Evolutionary conservation across 1,140 invertebrate species (phyloP), one percentile per base, ranked within the genome.

Genomic region (Wasmannia auropunctata): DNA sequence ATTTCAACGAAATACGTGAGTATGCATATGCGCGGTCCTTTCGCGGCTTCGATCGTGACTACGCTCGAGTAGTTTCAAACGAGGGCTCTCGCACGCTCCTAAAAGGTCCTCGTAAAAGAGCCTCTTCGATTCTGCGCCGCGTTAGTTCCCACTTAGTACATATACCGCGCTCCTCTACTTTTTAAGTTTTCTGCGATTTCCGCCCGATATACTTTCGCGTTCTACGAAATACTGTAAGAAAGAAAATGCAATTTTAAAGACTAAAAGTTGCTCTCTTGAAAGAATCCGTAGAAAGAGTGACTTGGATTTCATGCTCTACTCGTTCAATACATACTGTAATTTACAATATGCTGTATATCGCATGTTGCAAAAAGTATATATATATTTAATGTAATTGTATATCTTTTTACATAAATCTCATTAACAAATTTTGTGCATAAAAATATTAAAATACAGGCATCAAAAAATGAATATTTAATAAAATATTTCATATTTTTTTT

Each of bases 1-100:
- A 99, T 96, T 99, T 99, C 95, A 98, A 99, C 96, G 98, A 99
- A 97, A 98, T 99, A 93, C 99, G 98, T 99, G 97, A 98, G 98
- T 98, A 93, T 92, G 86, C 86, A 86, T 88, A 86, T 89, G 79
- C 87, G 80, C 85, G 88, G 63, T 86, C 85, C 70, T 46, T 83
- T 83, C 67, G 79, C 31, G 65, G 79, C 79, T 81, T 81, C 79
- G 79, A 81, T 72, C 79, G 79, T 51, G 67, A 83, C 67, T 34
- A 74, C 79, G 51, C 79, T 72, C 67, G 67, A 74, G 79, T 60
- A 74, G 67, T 58, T 70, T 83, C 37, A 58, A 83, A 72, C 67
- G 79, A 83, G 67, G 65, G 65, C 65, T 58, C 65, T 81, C 37
- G 11, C 65, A n/a, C 79, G 37, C 28, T 7, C 16, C 56, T 43